These are phyloP conservation scores for Nipponia nippon DNA, from an alignment of 2,113 vertebrate species.

Conservation along the genomic window DNA sequence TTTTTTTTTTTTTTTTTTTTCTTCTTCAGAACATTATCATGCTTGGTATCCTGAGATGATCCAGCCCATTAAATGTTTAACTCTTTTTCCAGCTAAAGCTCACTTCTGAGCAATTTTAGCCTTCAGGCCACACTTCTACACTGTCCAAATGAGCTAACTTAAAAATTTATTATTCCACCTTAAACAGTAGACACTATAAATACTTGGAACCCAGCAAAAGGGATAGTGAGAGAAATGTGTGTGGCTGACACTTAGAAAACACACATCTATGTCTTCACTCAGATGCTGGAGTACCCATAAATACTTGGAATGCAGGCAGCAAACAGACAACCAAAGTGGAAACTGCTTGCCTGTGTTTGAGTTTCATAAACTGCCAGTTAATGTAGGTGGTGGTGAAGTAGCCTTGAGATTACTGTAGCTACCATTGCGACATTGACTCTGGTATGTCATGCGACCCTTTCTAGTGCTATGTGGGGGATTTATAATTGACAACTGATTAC, in stretches of 20 bases:
- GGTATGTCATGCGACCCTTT: background rate
- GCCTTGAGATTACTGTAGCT: background rate
- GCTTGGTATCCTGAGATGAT: background rate
- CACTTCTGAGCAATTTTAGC: background rate
- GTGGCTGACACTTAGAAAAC: background rate
- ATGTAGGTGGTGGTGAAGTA: background rate
- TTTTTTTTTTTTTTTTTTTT: background rate
- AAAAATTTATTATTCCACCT: background rate
- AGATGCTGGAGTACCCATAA: background rate
- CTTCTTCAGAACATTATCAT: background rate
- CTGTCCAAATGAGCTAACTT: background rate
- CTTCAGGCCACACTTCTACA: background rate
- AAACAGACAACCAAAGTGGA: background rate
- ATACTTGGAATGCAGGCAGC: background rate
- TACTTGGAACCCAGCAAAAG: background rate
- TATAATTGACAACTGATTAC: background rate
- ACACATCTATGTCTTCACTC: background rate
- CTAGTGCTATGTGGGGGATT: background rate
- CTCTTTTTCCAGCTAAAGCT: background rate
- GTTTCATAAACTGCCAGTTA: background rate
- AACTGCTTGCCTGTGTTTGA: accelerated
- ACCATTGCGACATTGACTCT: background rate
- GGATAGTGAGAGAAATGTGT: background rate
- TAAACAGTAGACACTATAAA: background rate
- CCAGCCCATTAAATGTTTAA: background rate